Conservation (phyloP, 2,797 vertebrate species). For the Onychomys torridus region DNA sequence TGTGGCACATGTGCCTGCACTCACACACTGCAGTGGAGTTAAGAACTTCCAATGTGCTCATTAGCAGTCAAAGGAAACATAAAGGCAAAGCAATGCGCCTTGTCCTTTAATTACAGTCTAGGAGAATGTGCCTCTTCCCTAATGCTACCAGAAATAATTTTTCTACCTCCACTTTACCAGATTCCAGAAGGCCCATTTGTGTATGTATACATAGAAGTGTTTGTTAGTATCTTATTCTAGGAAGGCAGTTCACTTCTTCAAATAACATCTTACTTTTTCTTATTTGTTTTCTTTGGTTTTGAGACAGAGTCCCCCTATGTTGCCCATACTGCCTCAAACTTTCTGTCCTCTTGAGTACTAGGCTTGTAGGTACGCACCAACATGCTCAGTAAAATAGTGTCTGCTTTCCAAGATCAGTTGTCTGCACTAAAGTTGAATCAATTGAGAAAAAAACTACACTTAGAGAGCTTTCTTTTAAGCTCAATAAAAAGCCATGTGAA, state of each 20-base stretch:
- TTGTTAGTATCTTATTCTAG: neutral
- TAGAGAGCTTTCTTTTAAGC: constrained; percentile 21
- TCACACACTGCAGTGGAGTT: neutral
- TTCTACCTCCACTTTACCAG: neutral
- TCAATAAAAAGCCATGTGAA: constrained; percentile 9
- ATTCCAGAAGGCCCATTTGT: neutral
- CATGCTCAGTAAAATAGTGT: neutral
- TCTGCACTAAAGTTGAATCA: neutral
- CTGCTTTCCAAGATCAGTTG: neutral
- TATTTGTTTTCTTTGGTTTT: neutral
- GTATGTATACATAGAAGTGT: neutral
- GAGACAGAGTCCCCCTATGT: neutral
- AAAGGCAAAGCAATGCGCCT: constrained; percentile 14
- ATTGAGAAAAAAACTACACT: neutral
- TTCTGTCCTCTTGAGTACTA: neutral
- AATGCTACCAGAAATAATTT: neutral
- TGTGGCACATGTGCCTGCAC: neutral
- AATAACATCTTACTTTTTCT: neutral
- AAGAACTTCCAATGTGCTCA: constrained; percentile 31
- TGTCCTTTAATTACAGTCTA: neutral
- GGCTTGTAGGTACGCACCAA: neutral
- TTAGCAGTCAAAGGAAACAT: neutral
- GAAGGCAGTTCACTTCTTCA: constrained; percentile 1
- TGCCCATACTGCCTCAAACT: neutral
- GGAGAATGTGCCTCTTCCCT: constrained; percentile 37